Percentiles rank a stretch among this genome's conserved stretches.
Conservation (phyloP, 2,113 vertebrate species). For the Colinus virginianus region DNA sequence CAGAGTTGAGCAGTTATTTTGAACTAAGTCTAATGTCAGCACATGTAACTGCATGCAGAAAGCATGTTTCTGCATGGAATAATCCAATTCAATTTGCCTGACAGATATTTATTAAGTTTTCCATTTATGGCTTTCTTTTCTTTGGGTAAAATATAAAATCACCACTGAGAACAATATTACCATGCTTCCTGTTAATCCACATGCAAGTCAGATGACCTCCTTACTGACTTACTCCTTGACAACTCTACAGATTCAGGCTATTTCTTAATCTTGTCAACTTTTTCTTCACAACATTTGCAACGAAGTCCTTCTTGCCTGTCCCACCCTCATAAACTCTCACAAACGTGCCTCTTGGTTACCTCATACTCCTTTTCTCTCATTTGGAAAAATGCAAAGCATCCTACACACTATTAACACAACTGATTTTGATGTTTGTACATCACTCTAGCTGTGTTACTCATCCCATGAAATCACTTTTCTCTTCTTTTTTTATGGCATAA, state of each 20-base stretch:
- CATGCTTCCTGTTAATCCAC: neutral
- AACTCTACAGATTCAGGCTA: neutral
- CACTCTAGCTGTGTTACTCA: neutral
- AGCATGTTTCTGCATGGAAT: neutral
- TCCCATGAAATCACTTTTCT: neutral
- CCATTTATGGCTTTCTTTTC: neutral
- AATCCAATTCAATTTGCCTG: neutral
- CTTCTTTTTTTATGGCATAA: neutral
- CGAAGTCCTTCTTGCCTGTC: neutral
- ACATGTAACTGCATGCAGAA: neutral
- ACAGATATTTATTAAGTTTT: neutral
- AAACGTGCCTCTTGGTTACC: neutral
- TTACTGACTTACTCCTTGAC: neutral
- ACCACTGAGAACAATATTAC: neutral
- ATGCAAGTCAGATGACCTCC: neutral
- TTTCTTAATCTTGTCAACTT: neutral
- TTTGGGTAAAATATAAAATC: neutral
- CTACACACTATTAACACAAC: neutral
- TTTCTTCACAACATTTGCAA: neutral
- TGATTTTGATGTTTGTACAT: neutral
- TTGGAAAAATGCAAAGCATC: fast-evolving
- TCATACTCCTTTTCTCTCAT: neutral
- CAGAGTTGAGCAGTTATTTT: neutral
- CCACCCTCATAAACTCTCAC: neutral
- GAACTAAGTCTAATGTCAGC: neutral